Evolutionary conservation across 1,140 invertebrate species (phyloP).

Genomic region (Cydia strobilella): DNA sequence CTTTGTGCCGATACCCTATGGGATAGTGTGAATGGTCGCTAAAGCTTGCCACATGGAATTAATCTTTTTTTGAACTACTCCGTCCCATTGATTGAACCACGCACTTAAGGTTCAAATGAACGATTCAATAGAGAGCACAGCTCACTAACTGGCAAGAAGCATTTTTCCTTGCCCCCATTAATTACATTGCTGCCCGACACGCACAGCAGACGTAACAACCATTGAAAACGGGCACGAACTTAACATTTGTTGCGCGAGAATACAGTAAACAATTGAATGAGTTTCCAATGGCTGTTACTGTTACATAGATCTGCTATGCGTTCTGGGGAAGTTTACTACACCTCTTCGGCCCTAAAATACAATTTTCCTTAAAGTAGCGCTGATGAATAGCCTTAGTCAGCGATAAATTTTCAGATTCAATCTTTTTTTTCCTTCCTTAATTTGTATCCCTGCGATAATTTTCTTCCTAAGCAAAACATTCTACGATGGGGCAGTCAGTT

Average conservation of each 20-base stretch:
- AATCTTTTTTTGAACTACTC: not conserved
- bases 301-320: not conserved
- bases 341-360: slow-evolving; percentile 21
- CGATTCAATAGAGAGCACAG: not conserved
- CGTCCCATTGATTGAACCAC: slow-evolving; percentile 14
- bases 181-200: not conserved
- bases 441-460: slow-evolving; percentile 53
- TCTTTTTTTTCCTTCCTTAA: slow-evolving; percentile 20
- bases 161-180: slow-evolving; percentile 16
- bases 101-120: not conserved
- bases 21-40: not conserved
- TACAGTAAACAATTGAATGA: too few species aligned
- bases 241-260: too few species aligned
- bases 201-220: too few species aligned
- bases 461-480: slow-evolving; percentile 77
- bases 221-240: too few species aligned
- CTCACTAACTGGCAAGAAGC: not conserved
- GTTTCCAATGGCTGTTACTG: too few species aligned
- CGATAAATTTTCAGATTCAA: slow-evolving; percentile 26
- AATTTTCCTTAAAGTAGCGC: slow-evolving; percentile 28
- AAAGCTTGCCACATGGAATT: not conserved
- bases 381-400: slow-evolving; percentile 29
- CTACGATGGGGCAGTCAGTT: too few species aligned
- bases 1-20: not conserved
- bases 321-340: not conserved